Evolutionary conservation across 1,140 invertebrate species (phyloP).

Genomic region (Diorhabda sublineata): DNA sequence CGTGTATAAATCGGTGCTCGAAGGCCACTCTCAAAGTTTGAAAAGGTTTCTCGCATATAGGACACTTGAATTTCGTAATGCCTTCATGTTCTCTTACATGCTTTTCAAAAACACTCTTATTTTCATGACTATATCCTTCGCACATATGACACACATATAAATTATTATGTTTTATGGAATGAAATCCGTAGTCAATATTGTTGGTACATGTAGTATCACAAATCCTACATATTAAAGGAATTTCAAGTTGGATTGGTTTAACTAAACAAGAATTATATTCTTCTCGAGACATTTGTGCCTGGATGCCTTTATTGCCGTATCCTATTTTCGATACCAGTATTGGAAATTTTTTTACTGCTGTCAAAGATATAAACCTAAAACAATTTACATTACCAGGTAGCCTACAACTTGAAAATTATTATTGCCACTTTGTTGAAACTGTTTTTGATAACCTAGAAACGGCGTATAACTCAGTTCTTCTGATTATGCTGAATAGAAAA

Average conservation of each 20-base stretch:
- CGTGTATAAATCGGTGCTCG: conserved; percentile 51
- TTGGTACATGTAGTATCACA: conserved; percentile 38
- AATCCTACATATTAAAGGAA: conserved; percentile 36
- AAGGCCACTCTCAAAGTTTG: conserved; percentile 48
- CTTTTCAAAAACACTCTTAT: conserved; percentile 46
- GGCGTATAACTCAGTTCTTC: neutral
- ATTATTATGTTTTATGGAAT: conserved; percentile 43
- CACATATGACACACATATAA: conserved; percentile 46
- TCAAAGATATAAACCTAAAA: neutral
- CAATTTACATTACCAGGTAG: neutral
- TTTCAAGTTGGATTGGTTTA: conserved; percentile 48
- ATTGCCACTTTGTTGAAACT: neutral
- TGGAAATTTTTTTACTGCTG: neutral
- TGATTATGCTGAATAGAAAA: too few species aligned
- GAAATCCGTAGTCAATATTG: conserved; percentile 36
- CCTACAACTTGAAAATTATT: too few species aligned
- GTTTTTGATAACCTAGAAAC: neutral
- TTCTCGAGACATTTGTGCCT: neutral
- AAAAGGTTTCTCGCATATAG: conserved; percentile 57
- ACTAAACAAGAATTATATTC: conserved; percentile 11
- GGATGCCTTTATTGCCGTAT: neutral
- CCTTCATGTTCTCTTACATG: conserved; percentile 47
- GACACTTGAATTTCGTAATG: conserved; percentile 50
- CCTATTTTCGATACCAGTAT: neutral
- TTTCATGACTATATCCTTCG: conserved; percentile 43